Conservation (phyloP, 2,797 vertebrate genomes). For the Champsocephalus gunnari region DNA sequence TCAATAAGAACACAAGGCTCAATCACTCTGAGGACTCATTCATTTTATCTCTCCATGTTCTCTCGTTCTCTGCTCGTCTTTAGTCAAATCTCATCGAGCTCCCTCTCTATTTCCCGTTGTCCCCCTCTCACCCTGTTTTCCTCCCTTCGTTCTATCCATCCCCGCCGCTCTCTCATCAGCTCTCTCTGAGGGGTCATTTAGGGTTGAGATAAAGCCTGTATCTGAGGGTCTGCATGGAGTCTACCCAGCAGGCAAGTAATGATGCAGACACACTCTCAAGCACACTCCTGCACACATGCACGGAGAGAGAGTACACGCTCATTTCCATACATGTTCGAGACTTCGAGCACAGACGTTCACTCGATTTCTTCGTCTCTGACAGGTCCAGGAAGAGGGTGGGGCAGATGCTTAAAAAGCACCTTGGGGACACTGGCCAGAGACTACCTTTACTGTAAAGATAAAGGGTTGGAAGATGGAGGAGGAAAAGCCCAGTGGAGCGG, state of each 20-base stretch:
- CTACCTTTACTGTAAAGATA: conserved; percentile 46
- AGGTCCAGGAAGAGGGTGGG: conserved; percentile 63
- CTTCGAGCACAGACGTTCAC: neutral
- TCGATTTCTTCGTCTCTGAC: conserved; percentile 20
- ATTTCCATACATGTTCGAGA: conserved; percentile 31
- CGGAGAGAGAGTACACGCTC: neutral
- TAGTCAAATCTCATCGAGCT: conserved; percentile 28
- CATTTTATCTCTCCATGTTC: conserved; percentile 21
- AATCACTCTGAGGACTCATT: conserved; percentile 39
- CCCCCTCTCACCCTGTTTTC: neutral
- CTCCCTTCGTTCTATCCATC: neutral
- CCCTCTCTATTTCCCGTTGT: no score
- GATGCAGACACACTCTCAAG: conserved; percentile 57
- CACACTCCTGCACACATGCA: conserved; percentile 23
- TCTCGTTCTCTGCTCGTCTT: conserved; percentile 25
- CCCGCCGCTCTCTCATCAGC: conserved; percentile 35
- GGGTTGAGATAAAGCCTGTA: conserved; percentile 58
- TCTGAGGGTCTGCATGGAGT: conserved; percentile 55
- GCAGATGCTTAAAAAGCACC: conserved; percentile 42
- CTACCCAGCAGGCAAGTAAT: conserved; percentile 66
- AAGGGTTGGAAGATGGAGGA: conserved; percentile 31
- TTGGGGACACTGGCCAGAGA: conserved; percentile 28
- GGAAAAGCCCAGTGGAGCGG: conserved; percentile 26
- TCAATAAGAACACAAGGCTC: conserved; percentile 45
- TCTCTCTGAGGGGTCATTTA: conserved; percentile 70